Base-by-base conservation (phyloP, 2,888 invertebrate species). In the Azorinus chamasolen region DNA sequence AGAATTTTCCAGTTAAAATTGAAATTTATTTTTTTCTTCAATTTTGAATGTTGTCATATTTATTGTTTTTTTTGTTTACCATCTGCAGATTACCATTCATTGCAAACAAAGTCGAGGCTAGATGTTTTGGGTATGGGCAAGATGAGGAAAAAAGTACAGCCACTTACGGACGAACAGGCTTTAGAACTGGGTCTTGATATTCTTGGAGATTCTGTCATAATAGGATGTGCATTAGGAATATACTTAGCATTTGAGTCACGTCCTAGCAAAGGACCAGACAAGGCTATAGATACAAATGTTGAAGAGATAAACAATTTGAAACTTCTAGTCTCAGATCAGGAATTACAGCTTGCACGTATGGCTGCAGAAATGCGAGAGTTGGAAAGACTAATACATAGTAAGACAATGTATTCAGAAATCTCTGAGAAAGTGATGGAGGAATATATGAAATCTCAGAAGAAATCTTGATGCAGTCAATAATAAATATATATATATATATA, bases 151-250 rank as follows among this genome's bases (percentile, higher is more conserved):
- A 20, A 68, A 14, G 79, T 80, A 8, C 32, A 59, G 43, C 75
- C 75, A 43, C 39, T 80, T 12, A 65, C 75, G 12, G 72, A 75
- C 37, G 61, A 80, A 20, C 65, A 62, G n/a, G 79, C 79, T 22
- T 48, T 80, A 25, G 69, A 80, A n/a, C 75, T 80, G 8, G 75
- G 75, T 32, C 57, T 69, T 22, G 75, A 80, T 22, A 64, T 76
- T 18, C 53, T 80, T 10, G 75, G 75, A 10, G 79, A 80, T 51
- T 6, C 65, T 5, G 72, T 72, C n/a, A 53, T 73, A 24, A 65
- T 76, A 39, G 24, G 48, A 0, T 76, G 72, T 61, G 79, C 61
- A 12, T 48, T 76, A 32, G 65, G 46, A 32, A 76, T 80, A n/a
- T 80, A 76, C 37, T 22, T 73, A 5, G 16, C 66, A 1, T 32